A percentile compares a stretch with the other conserved stretches of the same genome.
These are phyloP conservation scores for Anoplius nigerrimus DNA, from an alignment of 2,888 invertebrate species.

Conservation along the genomic window DNA sequence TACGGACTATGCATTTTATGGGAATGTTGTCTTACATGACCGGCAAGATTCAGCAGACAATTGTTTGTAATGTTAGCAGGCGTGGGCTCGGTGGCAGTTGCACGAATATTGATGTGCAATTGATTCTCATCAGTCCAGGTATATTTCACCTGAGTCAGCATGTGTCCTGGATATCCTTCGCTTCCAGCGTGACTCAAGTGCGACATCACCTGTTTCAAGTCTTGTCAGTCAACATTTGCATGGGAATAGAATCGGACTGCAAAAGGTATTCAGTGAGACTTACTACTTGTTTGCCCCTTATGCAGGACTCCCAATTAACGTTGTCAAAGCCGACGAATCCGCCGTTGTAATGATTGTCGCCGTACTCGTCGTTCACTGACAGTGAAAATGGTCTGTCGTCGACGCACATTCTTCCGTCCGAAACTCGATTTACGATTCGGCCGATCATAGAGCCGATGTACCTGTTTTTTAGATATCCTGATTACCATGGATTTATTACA, in stretches of 20 bases:
- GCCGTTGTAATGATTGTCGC: slow-evolving; percentile 26
- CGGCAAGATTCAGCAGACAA: slow-evolving; percentile 80
- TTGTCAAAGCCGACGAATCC: slow-evolving; percentile 76
- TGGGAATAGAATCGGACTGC: neutral
- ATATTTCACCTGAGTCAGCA: slow-evolving; percentile 76
- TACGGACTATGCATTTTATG: too few species aligned
- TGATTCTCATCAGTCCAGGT: slow-evolving; percentile 76
- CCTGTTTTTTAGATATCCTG: slow-evolving; percentile 74
- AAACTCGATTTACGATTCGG: slow-evolving; percentile 76
- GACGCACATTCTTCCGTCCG: slow-evolving; percentile 74
- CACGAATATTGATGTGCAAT: slow-evolving; percentile 77
- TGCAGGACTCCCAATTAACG: slow-evolving; percentile 70
- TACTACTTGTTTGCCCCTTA: slow-evolving; percentile 62
- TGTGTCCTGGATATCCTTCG: slow-evolving; percentile 78
- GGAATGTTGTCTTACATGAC: slow-evolving; percentile 74
- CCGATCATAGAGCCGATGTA: slow-evolving; percentile 79
- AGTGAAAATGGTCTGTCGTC: slow-evolving; percentile 73
- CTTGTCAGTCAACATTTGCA: too few species aligned
- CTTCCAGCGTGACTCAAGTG: slow-evolving; percentile 76
- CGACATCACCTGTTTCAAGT: slow-evolving; percentile 69
- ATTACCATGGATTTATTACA: slow-evolving; percentile 23
- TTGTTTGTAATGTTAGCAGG: slow-evolving; percentile 79
- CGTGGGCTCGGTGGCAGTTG: slow-evolving; percentile 76
- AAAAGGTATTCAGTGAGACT: too few species aligned
- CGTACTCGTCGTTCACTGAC: slow-evolving; percentile 23